A percentile compares a stretch with the other conserved stretches of the same genome.
Evolutionary conservation across 1,140 invertebrate species (phyloP).

Genomic region (Trichoplusia ni): DNA sequence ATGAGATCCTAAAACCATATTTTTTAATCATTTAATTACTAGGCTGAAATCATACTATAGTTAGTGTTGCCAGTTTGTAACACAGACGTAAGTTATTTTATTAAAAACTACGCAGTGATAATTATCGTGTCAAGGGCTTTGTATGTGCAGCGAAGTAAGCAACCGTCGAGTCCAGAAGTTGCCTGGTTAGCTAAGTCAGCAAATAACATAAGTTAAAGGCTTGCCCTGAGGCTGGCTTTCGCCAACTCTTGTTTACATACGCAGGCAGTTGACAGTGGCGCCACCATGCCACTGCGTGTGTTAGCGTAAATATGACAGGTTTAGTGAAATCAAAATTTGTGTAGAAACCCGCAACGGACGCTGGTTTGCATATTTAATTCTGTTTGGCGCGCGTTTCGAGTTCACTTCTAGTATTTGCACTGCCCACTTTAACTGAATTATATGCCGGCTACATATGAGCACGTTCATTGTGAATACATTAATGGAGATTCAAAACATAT

Average conservation of each 20-base stretch:
- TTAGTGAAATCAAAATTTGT: slow-evolving; percentile 50
- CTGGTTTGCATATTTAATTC: slow-evolving; percentile 40
- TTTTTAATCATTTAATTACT: too few species aligned
- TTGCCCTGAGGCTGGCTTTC: slow-evolving; percentile 55
- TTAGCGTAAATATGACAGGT: slow-evolving; percentile 40
- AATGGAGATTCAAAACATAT: slow-evolving; percentile 3
- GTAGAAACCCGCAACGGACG: slow-evolving; percentile 33
- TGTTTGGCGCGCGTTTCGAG: background rate
- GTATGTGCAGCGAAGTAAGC: slow-evolving; percentile 41
- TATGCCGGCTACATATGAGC: slow-evolving; percentile 2
- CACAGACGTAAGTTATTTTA: background rate
- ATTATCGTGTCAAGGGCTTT: slow-evolving; percentile 18
- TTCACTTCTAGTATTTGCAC: slow-evolving; percentile 23
- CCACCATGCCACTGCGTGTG: slow-evolving; percentile 38
- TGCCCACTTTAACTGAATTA: slow-evolving; percentile 32
- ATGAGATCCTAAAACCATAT: too few species aligned
- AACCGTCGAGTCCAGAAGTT: slow-evolving; percentile 50
- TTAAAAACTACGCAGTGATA: background rate
- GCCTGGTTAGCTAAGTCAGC: slow-evolving; percentile 58
- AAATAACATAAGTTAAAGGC: slow-evolving; percentile 64
- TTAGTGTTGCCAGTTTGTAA: too few species aligned
- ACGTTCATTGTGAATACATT: background rate
- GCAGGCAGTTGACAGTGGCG: slow-evolving; percentile 59
- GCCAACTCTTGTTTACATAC: slow-evolving; percentile 65
- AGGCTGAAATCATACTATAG: too few species aligned